Evolutionary conservation across 64 coral and sea anemone species (phyloP), one percentile per base, ranked within the genome.

Genomic region (Stylophora pistillata): DNA sequence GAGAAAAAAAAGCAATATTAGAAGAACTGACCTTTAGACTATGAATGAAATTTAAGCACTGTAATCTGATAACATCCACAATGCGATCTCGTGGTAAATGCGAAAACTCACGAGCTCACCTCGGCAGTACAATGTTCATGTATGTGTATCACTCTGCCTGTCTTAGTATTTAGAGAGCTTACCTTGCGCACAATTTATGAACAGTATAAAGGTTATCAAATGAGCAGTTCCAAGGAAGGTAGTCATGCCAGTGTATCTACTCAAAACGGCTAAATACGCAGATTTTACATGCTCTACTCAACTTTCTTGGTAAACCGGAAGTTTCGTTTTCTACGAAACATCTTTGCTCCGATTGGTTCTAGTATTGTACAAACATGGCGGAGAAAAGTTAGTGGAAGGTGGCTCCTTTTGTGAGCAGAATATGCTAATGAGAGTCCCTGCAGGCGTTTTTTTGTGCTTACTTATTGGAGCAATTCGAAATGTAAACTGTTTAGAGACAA

Each of bases 401-500:
- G 66, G 21, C 12, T 71, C 32, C 0, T 76, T 20, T 76, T 23
- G 37, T 21, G 18, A 26, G 23, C 37, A 20, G 2, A 26, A 26
- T 68, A 84, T 84, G 61, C 58, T 69, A 69, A 84, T 79, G 60
- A 53, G 41, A 25, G 32, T 62, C 0, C 23, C 69, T 15, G 33
- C 80, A 41, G 14, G 58, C 41, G 30, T 13, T 30, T 17, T 69
- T 69, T 84, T 84, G 58, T 84, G 53, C 61, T 68, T 84, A 70
- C 53, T 69, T 84, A 28, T 84, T 84, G 61, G 62, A 84, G 16
- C 61, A 23, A 69, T 84, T 34, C 13, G 53, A 21, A 52, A 14
- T 84, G 80, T 84, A 70, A 84, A n/a, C 60, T 26, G 61, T 70
- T 4, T 23, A 9, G 62, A 68, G 61, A 83, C 80, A 68, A 53